Evolutionary conservation across 2,797 vertebrate genomes (phyloP).

Genomic region (Pseudomugil gertrudae): DNA sequence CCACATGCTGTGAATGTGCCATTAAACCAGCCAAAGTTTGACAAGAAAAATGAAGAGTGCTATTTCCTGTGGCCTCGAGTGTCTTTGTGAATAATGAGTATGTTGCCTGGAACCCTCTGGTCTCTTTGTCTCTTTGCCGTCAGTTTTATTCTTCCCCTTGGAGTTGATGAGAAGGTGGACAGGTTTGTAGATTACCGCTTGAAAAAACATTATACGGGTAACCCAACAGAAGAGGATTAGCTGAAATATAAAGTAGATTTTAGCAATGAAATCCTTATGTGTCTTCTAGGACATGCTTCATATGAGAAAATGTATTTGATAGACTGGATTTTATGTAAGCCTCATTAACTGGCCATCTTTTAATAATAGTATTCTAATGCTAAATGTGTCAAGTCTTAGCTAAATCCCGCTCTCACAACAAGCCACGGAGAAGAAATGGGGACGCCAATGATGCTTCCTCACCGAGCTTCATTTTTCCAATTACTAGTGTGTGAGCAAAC

Average conservation of each 20-base stretch:
- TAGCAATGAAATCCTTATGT: conserved; percentile 38
- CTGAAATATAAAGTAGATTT: conserved; percentile 35
- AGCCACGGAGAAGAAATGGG: conserved; percentile 26
- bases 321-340: neutral
- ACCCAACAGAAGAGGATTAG: conserved; percentile 29
- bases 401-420: neutral
- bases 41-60: conserved; percentile 86
- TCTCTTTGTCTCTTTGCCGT: conserved; percentile 32
- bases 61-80: conserved; percentile 81
- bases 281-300: conserved; percentile 11
- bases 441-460: conserved; percentile 24
- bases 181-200: conserved; percentile 35
- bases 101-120: conserved; percentile 48
- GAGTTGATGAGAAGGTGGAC: conserved; percentile 62
- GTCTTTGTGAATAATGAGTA: conserved; percentile 84
- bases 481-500: conserved; percentile 64
- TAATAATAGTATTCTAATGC: neutral
- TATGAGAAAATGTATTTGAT: conserved; percentile 6
- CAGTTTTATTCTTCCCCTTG: conserved; percentile 66
- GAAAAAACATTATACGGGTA: conserved; percentile 38
- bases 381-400: neutral
- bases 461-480: conserved; percentile 61
- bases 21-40: conserved; percentile 79
- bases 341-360: conserved; percentile 9
- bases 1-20: conserved; percentile 74